Conservation (phyloP, 1,140 invertebrate genomes). For the Gyrodactylus salaris region DNA sequence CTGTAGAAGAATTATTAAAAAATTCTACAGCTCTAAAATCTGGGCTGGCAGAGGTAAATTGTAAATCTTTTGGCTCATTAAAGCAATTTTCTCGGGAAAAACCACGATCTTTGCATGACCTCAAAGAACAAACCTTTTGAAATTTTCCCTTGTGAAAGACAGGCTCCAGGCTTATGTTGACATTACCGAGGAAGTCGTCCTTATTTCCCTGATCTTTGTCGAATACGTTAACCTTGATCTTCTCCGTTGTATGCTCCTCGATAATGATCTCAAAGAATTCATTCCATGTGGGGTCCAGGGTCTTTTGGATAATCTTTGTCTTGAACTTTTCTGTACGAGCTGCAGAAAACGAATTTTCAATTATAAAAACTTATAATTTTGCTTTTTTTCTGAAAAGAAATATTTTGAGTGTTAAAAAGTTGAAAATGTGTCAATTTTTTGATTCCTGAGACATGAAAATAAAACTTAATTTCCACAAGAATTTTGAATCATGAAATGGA, state of each 20-base stretch:
- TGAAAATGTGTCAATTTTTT: too few relatives aligned
- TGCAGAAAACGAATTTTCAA: slow-evolving; percentile 23
- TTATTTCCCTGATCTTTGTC: slow-evolving; percentile 45
- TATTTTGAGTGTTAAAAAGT: too few relatives aligned
- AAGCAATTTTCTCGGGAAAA: too few relatives aligned
- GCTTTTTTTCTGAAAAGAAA: too few relatives aligned
- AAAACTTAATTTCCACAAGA: too few relatives aligned
- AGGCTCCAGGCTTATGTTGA: neutral
- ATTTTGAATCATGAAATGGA: too few relatives aligned
- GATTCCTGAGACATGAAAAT: too few relatives aligned
- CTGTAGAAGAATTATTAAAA: too few relatives aligned
- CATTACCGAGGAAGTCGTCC: slow-evolving; percentile 23
- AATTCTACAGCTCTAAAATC: too few relatives aligned
- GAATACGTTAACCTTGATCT: slow-evolving; percentile 36
- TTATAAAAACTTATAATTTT: slow-evolving; percentile 5
- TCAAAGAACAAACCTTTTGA: slow-evolving; percentile 5
- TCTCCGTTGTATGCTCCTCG: slow-evolving; percentile 16
- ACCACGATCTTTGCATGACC: too few relatives aligned
- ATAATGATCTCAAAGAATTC: slow-evolving; percentile 15
- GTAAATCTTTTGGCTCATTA: too few relatives aligned
- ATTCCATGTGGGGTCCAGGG: slow-evolving; percentile 54
- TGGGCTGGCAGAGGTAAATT: too few relatives aligned
- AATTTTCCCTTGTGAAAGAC: neutral
- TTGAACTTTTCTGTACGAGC: slow-evolving; percentile 54
- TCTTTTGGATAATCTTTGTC: slow-evolving; percentile 55